Percentiles rank a stretch among this genome's conserved stretches.
These are phyloP conservation scores for Fabriciana adippe DNA, from an alignment of 2,888 invertebrate species.

Conservation along the genomic window DNA sequence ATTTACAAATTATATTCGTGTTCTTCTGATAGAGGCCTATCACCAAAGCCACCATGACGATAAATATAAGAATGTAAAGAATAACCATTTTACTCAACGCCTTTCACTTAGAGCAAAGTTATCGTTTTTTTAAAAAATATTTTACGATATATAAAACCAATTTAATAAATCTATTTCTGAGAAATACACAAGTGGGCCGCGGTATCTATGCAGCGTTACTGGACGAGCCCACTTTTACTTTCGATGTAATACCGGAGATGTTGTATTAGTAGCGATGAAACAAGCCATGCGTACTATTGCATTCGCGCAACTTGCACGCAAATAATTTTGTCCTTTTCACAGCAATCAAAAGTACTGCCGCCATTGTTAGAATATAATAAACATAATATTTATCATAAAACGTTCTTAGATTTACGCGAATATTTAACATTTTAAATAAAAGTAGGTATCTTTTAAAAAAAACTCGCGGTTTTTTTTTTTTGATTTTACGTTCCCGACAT, in stretches of 20 bases:
- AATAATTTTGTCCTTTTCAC: too few relatives aligned
- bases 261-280: conserved; percentile 21
- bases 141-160: too few relatives aligned
- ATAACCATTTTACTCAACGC: conserved; percentile 16
- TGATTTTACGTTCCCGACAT: too few relatives aligned
- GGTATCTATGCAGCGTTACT: conserved; percentile 8
- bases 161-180: too few relatives aligned
- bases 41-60: conserved; percentile 39
- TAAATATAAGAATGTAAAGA: conserved; percentile 26
- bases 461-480: too few relatives aligned
- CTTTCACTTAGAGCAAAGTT: background rate
- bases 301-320: background rate
- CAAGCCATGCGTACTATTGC: background rate
- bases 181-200: conserved; percentile 31
- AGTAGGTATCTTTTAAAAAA: too few relatives aligned
- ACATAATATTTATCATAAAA: too few relatives aligned
- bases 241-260: conserved; percentile 46
- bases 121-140: too few relatives aligned
- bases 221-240: conserved; percentile 38
- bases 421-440: too few relatives aligned
- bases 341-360: too few relatives aligned
- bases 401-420: too few relatives aligned
- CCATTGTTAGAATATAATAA: too few relatives aligned
- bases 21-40: conserved; percentile 70
- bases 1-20: conserved; percentile 68